phyloP scores from a whole-genome alignment of 2,113 vertebrate species.

The Manacus vitellinus region DNA sequence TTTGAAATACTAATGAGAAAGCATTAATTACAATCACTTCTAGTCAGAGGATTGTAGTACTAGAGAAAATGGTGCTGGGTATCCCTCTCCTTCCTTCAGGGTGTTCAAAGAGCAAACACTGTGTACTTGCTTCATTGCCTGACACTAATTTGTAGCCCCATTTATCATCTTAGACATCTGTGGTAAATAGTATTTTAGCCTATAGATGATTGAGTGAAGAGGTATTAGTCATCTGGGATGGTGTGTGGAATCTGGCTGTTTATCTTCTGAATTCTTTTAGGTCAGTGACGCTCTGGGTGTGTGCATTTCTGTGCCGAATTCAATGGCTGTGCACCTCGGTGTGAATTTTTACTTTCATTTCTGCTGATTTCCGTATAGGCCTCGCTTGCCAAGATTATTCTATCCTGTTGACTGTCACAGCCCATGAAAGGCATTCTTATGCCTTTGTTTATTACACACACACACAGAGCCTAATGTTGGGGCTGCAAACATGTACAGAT shows the following conservation, averaged over 20 bases:
- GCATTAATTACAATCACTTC: not conserved
- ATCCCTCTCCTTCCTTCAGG: not conserved
- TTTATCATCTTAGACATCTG: not conserved
- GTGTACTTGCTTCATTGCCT: not conserved
- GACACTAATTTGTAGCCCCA: not conserved
- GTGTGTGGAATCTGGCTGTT: not conserved
- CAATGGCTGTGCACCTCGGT: not conserved
- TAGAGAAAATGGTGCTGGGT: not conserved
- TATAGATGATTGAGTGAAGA: not conserved
- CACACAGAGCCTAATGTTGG: not conserved
- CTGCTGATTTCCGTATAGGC: not conserved
- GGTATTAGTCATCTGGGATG: not conserved
- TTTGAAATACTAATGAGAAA: not conserved
- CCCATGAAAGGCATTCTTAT: not conserved
- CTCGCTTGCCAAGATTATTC: not conserved
- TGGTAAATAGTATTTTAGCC: slow-evolving; percentile 4
- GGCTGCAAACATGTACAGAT: not conserved
- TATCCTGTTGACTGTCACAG: not conserved
- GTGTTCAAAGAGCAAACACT: not conserved
- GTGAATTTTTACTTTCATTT: not conserved
- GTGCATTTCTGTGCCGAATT: not conserved
- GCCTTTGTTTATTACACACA: not conserved
- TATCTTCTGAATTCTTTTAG: not conserved
- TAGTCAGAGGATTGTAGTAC: not conserved
- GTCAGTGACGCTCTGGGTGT: fast-evolving